These are phyloP conservation scores for Procapra przewalskii DNA, from an alignment of 2,113 vertebrate species.

Conservation along the genomic window DNA sequence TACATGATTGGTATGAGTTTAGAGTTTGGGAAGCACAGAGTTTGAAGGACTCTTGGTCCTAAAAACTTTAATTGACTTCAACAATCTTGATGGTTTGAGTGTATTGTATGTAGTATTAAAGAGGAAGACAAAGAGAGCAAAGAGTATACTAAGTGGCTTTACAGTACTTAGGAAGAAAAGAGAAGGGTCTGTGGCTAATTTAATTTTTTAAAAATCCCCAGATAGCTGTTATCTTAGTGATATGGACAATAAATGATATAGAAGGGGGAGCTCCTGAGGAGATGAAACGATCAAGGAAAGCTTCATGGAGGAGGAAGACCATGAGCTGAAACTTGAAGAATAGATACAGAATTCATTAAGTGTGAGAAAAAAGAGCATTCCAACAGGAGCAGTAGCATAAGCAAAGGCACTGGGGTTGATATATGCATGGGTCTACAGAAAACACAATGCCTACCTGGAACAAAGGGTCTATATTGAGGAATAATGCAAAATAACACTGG, in stretches of 20 bases:
- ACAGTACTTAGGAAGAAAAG: not conserved
- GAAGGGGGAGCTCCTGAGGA: not conserved
- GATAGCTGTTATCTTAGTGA: not conserved
- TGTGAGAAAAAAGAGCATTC: not conserved
- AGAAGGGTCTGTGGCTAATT: not conserved
- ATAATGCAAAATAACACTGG: not conserved
- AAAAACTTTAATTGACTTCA: not conserved
- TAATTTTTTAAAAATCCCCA: not conserved
- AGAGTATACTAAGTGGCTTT: not conserved
- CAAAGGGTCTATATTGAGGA: too few species aligned
- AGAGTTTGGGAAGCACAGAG: not conserved
- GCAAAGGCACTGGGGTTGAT: not conserved
- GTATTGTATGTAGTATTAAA: not conserved
- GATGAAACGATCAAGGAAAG: not conserved
- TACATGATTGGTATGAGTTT: not conserved
- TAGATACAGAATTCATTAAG: not conserved
- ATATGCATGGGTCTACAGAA: fast-evolving
- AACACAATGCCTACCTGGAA: not conserved
- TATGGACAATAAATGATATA: not conserved
- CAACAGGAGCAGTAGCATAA: not conserved
- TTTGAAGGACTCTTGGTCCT: not conserved
- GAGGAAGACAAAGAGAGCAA: not conserved
- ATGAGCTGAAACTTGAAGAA: not conserved
- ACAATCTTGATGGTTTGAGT: not conserved
- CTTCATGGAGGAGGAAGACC: not conserved